phyloP scores from a whole-genome alignment of 2,888 invertebrate species.

The Callosobruchus maculatus region DNA sequence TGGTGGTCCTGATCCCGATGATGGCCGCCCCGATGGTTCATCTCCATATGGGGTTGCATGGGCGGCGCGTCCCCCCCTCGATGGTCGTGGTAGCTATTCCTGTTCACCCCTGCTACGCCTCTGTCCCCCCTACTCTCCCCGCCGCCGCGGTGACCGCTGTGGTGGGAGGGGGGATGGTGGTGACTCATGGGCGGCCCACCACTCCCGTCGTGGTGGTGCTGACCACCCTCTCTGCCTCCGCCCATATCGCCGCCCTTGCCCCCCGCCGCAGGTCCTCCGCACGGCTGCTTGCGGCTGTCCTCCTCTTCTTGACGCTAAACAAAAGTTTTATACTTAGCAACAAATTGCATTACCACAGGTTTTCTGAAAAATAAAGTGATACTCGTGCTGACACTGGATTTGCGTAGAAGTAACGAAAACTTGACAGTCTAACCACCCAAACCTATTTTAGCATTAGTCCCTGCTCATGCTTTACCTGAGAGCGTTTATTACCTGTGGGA shows the following conservation, averaged over 20 bases:
- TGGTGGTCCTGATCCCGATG: slow-evolving; percentile 32
- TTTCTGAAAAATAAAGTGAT: too few species aligned
- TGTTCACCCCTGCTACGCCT: slow-evolving; percentile 25
- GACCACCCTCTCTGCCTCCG: too few species aligned
- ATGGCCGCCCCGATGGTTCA: slow-evolving; percentile 42
- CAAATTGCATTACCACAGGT: too few species aligned
- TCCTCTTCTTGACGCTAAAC: slow-evolving; percentile 84
- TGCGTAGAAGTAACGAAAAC: too few species aligned
- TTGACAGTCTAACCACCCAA: too few species aligned
- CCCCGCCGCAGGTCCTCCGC: slow-evolving; percentile 26
- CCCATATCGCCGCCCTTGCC: slow-evolving; percentile 23
- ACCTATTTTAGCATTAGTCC: too few species aligned
- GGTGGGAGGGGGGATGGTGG: slow-evolving; percentile 18
- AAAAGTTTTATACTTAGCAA: too few species aligned
- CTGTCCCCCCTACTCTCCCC: slow-evolving; percentile 29
- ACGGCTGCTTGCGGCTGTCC: slow-evolving; percentile 68
- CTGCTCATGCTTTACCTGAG: too few species aligned
- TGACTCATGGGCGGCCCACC: slow-evolving; percentile 24
- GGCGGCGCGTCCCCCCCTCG: slow-evolving; percentile 18
- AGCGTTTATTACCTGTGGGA: too few species aligned
- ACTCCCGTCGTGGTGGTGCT: slow-evolving; percentile 20
- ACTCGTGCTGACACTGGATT: too few species aligned
- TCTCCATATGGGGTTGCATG: slow-evolving; percentile 35
- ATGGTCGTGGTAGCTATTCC: slow-evolving; percentile 28
- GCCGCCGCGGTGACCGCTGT: slow-evolving; percentile 6